Evolutionary conservation across 1,140 invertebrate genomes (phyloP).

Genomic region (Tetramorium parvispinum): DNA sequence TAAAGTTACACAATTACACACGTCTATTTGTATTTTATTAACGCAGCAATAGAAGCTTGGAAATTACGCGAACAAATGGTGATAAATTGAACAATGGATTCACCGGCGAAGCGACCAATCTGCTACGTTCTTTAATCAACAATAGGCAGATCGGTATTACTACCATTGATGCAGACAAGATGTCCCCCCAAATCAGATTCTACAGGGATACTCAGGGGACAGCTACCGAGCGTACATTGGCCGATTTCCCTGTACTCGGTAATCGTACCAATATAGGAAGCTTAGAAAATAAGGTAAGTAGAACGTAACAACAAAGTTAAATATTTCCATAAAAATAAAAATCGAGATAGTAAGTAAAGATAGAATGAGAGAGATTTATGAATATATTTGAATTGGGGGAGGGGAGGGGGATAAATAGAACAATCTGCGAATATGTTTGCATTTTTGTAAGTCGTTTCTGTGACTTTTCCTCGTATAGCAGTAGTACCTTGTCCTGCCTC

Average conservation of each 20-base stretch:
- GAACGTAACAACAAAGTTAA: background rate
- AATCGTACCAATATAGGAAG: slow-evolving; percentile 81
- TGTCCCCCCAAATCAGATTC: slow-evolving; percentile 81
- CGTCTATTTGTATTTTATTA: slow-evolving; percentile 33
- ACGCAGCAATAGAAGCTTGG: slow-evolving; percentile 82
- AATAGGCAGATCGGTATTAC: slow-evolving; percentile 90
- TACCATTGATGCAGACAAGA: slow-evolving; percentile 84
- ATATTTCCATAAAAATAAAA: background rate
- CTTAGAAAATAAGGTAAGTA: slow-evolving; percentile 82
- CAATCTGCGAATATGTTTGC: slow-evolving; percentile 19
- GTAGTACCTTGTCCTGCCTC: background rate
- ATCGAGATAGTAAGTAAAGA: too few relatives aligned
- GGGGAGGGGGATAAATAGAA: background rate
- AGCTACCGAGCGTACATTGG: slow-evolving; percentile 76
- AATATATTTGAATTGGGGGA: background rate
- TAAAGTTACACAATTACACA: slow-evolving; percentile 8
- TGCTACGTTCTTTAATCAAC: slow-evolving; percentile 90
- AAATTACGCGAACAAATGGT: slow-evolving; percentile 84
- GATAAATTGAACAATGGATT: slow-evolving; percentile 84
- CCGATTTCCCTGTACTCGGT: slow-evolving; percentile 80
- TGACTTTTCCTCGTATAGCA: background rate
- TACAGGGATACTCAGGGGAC: slow-evolving; percentile 83
- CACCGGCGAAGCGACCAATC: slow-evolving; percentile 89
- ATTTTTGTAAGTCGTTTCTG: background rate
- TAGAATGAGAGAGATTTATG: background rate